Evolutionary conservation across 2,113 vertebrate genomes (phyloP), one percentile per base, ranked within the genome.

Genomic region (Scalopus aquaticus): DNA sequence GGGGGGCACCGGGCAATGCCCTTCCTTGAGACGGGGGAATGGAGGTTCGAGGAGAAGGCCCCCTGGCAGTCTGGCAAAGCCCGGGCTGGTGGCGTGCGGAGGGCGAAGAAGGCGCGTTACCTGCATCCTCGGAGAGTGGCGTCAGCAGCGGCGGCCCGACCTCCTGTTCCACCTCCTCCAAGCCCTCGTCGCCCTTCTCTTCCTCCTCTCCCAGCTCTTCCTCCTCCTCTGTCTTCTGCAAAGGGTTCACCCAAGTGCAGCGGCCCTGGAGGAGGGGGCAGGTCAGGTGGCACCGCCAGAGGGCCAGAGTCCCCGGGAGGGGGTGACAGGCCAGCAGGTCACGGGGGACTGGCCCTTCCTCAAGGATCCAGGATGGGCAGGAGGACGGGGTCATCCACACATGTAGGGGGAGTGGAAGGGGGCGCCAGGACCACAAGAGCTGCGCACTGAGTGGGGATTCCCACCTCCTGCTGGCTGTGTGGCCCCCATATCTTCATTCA

Each of bases 81-180:
- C n/a, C n/a, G n/a, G n/a, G n/a, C n/a, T n/a, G n/a, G n/a, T n/a
- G n/a, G n/a, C n/a, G n/a, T 26, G 11, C 2, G 46, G 0, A 15
- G 9, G 7, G 64, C 8, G 17, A 2, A 30, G 51, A 16, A 19
- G 32, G 64, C 9, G 3, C 62, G 44, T 86, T 76, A 99, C 99
- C 98, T 98, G 97, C 98, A 49, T 99, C 99, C 83, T 99, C 98
- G 0, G 99, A 99, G 12, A 99, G 97, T 0, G 98, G 98, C 0
- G 98, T 99, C 64, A 99, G 98, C 65, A 99, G 98, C 0, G 98
- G 98, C 1, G 99, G 99, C 8, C 99, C 99, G 0, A 98, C 96
- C 88, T 99, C 99, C 51, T 98, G 99, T 88, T 99, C 98, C 6
- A 98, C 97, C 91, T 99, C 99, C 60, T 99, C 99, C 4, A 96